Conservation (phyloP, 2,113 vertebrate species). For the Platysteira castanea region DNA sequence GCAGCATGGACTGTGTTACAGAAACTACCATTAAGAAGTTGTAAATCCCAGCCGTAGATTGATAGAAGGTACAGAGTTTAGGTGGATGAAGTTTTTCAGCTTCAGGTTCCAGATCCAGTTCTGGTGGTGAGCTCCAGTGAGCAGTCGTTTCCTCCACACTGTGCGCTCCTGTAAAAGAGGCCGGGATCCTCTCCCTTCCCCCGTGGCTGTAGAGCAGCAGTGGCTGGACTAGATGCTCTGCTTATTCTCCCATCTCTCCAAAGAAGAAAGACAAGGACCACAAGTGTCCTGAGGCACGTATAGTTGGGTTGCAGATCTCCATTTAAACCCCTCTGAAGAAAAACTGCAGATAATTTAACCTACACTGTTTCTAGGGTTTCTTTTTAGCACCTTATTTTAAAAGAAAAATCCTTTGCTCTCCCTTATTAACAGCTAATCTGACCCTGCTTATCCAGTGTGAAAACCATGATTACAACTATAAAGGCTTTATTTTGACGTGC, state of each 20-base stretch:
- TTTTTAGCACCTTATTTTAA: neutral
- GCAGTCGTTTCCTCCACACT: accelerated
- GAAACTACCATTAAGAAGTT: neutral
- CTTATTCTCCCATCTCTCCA: neutral
- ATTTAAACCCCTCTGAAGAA: neutral
- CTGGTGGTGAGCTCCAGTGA: neutral
- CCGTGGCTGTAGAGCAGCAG: accelerated
- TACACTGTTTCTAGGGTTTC: neutral
- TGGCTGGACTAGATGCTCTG: neutral
- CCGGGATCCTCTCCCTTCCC: neutral
- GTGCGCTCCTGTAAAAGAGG: neutral
- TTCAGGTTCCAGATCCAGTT: neutral
- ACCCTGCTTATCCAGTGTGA: neutral
- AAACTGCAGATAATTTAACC: neutral
- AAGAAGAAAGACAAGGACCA: neutral
- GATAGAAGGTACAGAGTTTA: neutral
- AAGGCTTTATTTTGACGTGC: neutral
- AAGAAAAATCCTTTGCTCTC: neutral
- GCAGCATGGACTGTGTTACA: neutral
- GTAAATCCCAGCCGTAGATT: neutral
- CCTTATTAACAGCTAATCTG: neutral
- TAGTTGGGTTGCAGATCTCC: neutral
- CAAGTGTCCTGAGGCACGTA: neutral
- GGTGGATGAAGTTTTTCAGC: neutral
- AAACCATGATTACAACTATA: neutral